Evolutionary conservation across 2,113 vertebrate species (phyloP), one percentile per base, ranked within the genome.

Genomic region (Silurus asotus): DNA sequence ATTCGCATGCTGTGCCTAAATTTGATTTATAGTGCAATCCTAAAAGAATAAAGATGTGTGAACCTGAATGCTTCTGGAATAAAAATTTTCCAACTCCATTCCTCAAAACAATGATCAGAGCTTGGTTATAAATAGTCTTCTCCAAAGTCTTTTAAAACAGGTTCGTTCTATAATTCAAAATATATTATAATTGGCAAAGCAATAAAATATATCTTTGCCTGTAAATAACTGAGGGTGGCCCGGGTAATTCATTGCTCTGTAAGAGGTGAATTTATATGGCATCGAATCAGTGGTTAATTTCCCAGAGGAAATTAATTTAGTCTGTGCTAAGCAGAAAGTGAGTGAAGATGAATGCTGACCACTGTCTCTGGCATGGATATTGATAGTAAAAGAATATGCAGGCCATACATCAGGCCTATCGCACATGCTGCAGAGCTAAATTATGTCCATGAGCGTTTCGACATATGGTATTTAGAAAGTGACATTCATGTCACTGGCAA

Each of bases 301-400:
- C 93, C 93, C 92, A 25, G 19, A 92, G 92, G 94, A 93, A 92
- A 94, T 93, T 84, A 90, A 93, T 93, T 92, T 91, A 82, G 70
- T 77, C 86, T 77, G 87, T 80, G 89, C 86, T 70, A 86, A 89
- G 84, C 82, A 81, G 82, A 75, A 58, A 56, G 92, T 81, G 65
- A 84, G 87, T 83, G 53, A 81, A 81, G 90, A 91, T 88, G 89
- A 92, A 91, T 89, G 88, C 86, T 93, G 93, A 94, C 93, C 92
- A 92, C 90, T 91, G 89, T 91, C 92, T 89, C 59, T 86, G 80
- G 86, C 83, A 85, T 91, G 92, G 91, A 94, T 93, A 93, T 93
- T 91, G 92, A 91, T 90, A 77, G 87, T 83, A 55, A 51, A 48
- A 86, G 86, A 86, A 88, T 83, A 84, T 81, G 82, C 78, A 49